phyloP scores from a whole-genome alignment of 2,113 vertebrate species.

The Colinus virginianus region DNA sequence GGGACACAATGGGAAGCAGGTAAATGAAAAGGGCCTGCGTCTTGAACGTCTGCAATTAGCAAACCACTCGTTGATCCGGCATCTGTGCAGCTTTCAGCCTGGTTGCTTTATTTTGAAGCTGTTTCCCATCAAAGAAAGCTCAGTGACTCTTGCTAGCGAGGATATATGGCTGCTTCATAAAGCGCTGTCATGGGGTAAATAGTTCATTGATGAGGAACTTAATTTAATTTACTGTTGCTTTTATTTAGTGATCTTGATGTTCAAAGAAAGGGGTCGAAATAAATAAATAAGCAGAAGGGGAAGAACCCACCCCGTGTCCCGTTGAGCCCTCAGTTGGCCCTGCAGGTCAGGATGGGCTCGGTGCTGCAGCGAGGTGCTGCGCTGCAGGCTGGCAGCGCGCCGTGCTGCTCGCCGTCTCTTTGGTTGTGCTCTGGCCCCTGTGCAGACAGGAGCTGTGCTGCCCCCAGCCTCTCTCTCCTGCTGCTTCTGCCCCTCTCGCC shows the following conservation, averaged over 20 bases:
- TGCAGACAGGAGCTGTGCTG: not conserved
- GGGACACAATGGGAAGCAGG: not conserved
- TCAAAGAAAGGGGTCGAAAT: not conserved
- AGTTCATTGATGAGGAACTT: not conserved
- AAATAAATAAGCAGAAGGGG: not conserved
- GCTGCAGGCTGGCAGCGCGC: not conserved
- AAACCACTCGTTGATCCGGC: not conserved
- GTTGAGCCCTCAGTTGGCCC: not conserved
- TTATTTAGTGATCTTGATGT: not conserved
- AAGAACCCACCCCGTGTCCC: not conserved
- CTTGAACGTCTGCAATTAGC: not conserved
- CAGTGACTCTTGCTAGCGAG: not conserved
- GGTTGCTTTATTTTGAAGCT: not conserved
- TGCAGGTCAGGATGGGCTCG: not conserved
- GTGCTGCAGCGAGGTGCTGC: not conserved
- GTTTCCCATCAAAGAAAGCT: not conserved
- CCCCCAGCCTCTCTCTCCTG: not conserved
- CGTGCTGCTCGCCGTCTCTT: not conserved
- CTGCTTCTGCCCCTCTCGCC: not conserved
- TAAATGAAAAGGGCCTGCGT: not conserved
- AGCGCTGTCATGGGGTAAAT: not conserved
- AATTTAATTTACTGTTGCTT: not conserved
- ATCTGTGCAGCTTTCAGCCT: not conserved
- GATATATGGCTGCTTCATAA: not conserved
- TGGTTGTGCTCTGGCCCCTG: not conserved